Evolutionary conservation across 2,113 vertebrate species (phyloP).

Genomic region (Falcunculus frontatus): DNA sequence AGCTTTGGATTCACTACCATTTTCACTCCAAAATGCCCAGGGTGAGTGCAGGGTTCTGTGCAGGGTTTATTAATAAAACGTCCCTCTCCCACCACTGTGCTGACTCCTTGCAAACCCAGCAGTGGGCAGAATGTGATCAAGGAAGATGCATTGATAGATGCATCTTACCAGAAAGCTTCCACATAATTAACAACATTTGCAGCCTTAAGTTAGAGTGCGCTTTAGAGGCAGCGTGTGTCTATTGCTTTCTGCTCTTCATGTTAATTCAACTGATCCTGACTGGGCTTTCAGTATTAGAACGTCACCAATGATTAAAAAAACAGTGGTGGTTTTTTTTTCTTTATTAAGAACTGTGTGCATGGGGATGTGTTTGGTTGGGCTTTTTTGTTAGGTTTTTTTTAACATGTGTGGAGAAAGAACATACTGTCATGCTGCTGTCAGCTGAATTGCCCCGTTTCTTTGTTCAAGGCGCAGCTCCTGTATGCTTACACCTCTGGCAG

Average conservation of each 20-base stretch:
- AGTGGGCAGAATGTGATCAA: constrained; percentile 37
- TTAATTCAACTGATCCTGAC: not conserved
- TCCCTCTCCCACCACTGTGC: not conserved
- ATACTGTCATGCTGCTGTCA: not conserved
- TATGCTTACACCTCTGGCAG: not conserved
- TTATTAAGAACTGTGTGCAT: accelerated
- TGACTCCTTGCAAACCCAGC: constrained; percentile 11
- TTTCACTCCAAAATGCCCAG: not conserved
- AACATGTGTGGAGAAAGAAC: accelerated
- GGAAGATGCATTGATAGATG: not conserved
- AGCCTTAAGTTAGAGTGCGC: not conserved
- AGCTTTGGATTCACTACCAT: not conserved
- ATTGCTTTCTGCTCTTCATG: not conserved
- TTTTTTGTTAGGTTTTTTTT: not conserved
- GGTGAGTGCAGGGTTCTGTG: not conserved
- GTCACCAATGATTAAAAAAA: not conserved
- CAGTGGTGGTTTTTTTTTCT: not conserved
- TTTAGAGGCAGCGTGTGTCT: not conserved
- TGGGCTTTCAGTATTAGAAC: not conserved
- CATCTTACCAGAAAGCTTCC: not conserved
- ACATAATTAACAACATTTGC: not conserved
- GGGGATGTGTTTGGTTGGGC: not conserved
- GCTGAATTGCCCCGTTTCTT: not conserved
- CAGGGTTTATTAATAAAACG: not conserved
- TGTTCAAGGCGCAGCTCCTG: not conserved